Conservation (phyloP, 23 tunicate species). For the Styela plicata region DNA sequence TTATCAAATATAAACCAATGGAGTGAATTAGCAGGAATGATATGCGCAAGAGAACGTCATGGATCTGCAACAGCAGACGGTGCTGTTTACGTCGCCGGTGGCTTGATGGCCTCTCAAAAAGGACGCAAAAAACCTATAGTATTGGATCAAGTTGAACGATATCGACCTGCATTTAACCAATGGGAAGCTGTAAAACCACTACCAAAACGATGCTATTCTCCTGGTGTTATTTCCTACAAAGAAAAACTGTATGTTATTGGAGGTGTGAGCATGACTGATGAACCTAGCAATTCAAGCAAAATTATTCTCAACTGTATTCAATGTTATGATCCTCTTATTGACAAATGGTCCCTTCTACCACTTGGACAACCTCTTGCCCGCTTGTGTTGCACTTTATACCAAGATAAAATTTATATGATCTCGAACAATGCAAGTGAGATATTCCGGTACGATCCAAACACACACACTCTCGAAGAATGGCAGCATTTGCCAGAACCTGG, state of each 20-base stretch:
- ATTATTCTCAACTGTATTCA: slow-evolving; percentile 76
- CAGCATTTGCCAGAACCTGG: slow-evolving; percentile 54
- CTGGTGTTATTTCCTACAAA: slow-evolving; percentile 76
- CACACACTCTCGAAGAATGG: slow-evolving; percentile 76
- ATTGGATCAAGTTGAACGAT: slow-evolving; percentile 81
- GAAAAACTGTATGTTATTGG: slow-evolving; percentile 94
- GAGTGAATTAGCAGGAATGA: slow-evolving; percentile 76
- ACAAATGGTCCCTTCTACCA: slow-evolving; percentile 71
- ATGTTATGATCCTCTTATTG: slow-evolving; percentile 76
- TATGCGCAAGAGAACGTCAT: slow-evolving; percentile 80
- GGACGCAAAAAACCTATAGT: slow-evolving; percentile 89
- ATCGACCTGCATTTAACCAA: slow-evolving; percentile 67
- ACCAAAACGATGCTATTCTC: slow-evolving; percentile 93
- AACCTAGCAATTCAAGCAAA: slow-evolving; percentile 77
- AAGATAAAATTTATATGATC: slow-evolving; percentile 86
- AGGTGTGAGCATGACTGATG: slow-evolving; percentile 92
- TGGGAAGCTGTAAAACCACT: slow-evolving; percentile 92
- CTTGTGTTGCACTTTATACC: slow-evolving; percentile 75
- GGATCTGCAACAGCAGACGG: slow-evolving; percentile 95
- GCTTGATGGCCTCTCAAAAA: slow-evolving; percentile 93
- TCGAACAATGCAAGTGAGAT: slow-evolving; percentile 80
- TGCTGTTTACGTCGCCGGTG: slow-evolving; percentile 91
- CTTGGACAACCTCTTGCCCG: slow-evolving; percentile 92
- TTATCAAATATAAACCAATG: slow-evolving; percentile 74
- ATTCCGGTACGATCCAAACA: slow-evolving; percentile 78